Evolutionary conservation across 2,888 invertebrate species (phyloP).

Genomic region (Caenorhabditis drosophilae): DNA sequence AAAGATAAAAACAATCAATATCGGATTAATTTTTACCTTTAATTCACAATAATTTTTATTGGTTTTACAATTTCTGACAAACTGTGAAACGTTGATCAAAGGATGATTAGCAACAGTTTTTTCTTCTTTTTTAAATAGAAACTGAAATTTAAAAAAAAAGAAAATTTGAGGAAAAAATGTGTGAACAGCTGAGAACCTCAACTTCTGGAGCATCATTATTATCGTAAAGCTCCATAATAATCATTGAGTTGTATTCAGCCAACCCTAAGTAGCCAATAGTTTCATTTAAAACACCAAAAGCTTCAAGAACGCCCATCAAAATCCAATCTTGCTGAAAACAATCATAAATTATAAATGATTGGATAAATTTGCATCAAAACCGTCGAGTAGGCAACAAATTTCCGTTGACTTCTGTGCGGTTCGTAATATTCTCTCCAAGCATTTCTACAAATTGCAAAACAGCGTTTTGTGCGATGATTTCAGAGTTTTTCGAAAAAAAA

Average conservation of each 20-base stretch:
- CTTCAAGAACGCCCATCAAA: constrained; percentile 23
- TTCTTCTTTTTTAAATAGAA: not conserved
- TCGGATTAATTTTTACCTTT: no score
- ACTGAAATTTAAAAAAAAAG: not conserved
- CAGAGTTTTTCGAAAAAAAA: not conserved
- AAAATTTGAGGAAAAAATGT: no score
- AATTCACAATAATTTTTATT: not conserved
- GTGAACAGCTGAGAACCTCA: constrained; percentile 1
- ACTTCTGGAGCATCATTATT: constrained; percentile 1
- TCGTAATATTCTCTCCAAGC: not conserved
- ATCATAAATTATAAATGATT: no score
- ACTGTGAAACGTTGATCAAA: not conserved
- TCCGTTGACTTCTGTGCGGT: not conserved
- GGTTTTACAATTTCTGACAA: not conserved
- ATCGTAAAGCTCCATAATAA: constrained; percentile 21
- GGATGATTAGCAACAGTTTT: not conserved
- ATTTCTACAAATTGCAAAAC: not conserved
- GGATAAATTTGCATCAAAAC: constrained; percentile 7
- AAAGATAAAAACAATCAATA: no score
- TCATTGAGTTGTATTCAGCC: constrained; percentile 38
- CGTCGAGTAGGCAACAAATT: constrained; percentile 22
- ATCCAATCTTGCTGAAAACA: constrained; percentile 39
- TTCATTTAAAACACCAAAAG: constrained; percentile 16
- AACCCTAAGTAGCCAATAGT: constrained; percentile 5
- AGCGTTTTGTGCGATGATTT: not conserved